A percentile compares a stretch with the other conserved stretches of the same genome.
These are phyloP conservation scores for Pyrochroa serraticornis DNA, from an alignment of 2,888 invertebrate genomes.

Conservation along the genomic window DNA sequence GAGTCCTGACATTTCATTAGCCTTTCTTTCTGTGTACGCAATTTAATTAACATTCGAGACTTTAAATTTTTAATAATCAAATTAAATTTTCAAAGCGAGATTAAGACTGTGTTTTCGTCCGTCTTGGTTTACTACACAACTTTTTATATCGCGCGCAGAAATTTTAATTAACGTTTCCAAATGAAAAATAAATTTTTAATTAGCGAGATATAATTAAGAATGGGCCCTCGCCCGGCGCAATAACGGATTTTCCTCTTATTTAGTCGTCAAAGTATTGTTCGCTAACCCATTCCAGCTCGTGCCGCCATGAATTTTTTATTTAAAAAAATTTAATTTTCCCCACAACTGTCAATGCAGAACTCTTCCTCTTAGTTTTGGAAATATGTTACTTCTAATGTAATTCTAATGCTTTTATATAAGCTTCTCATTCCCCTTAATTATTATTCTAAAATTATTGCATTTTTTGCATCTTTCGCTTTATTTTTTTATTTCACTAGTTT, in stretches of 20 bases:
- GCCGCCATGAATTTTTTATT: too few relatives aligned
- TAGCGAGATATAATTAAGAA: conserved; percentile 31
- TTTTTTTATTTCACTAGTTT: too few relatives aligned
- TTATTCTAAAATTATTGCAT: too few relatives aligned
- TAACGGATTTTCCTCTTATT: conserved; percentile 21
- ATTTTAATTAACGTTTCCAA: conserved; percentile 42
- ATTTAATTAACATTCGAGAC: conserved; percentile 60
- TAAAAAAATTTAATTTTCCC: too few relatives aligned
- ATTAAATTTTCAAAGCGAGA: conserved; percentile 50
- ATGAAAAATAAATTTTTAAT: conserved; percentile 43
- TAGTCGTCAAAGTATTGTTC: neutral
- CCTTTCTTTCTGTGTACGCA: conserved; percentile 56
- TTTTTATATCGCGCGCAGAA: conserved; percentile 25
- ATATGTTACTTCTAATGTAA: too few relatives aligned
- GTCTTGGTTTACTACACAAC: conserved; percentile 44
- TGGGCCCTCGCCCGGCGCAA: conserved; percentile 7
- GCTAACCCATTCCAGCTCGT: too few relatives aligned
- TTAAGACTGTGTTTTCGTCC: conserved; percentile 44
- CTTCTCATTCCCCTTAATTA: too few relatives aligned
- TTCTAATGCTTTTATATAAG: too few relatives aligned
- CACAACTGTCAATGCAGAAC: too few relatives aligned
- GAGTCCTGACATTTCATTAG: conserved; percentile 59
- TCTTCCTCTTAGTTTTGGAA: too few relatives aligned
- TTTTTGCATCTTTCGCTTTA: too few relatives aligned
- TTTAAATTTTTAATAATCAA: conserved; percentile 60